Base-by-base conservation (phyloP, 2,113 vertebrate genomes). In the Hassar affinis region DNA sequence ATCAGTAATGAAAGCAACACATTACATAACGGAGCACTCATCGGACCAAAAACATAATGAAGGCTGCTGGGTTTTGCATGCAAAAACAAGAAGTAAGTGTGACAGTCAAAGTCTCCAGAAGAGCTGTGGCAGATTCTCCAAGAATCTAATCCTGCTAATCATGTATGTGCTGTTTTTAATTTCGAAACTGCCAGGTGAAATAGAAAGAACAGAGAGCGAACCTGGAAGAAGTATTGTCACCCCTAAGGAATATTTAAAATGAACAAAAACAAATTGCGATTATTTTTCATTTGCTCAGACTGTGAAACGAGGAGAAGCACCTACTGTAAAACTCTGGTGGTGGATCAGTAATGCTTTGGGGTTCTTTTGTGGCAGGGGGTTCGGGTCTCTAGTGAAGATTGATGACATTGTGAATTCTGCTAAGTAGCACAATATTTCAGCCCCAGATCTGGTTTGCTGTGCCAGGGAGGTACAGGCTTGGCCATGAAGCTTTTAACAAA, bases 341-440 rank as follows among this genome's bases (percentile, higher is more conserved):
- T 35, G 49, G 49, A 76, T 54, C 74, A 54, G 27, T 35, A 12
- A 54, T 54, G 49, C 30, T 54, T 54, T 35, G 49, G 72, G 49
- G 71, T n/a, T 51, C 9, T 75, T 71, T 75, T 33, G 47, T 30
- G 47, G 74, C 74, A 54, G 49, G 18, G 54, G 74, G 51, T 33
- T 54, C 74, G 18, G 30, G 18, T 49, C 74, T 54, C 1, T 54
- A 54, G 74, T 52, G 18, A 54, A 76, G 30, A 76, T 35, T 76
- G 74, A 75, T 75, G 72, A 54, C 74, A 2, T 20, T 14, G 27
- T 33, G 49, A 76, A 76, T 54, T 76, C 74, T 76, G 74, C 30
- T 33, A 76, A 76, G 49, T 76, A 76, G 27, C 72, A 20, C 51
- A 54, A 54, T 76, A 76, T 76, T 51, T 76, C 51, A 77, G 74